Base-by-base conservation (phyloP, 1,140 invertebrate species). In the Diabrotica undecimpunctata region DNA sequence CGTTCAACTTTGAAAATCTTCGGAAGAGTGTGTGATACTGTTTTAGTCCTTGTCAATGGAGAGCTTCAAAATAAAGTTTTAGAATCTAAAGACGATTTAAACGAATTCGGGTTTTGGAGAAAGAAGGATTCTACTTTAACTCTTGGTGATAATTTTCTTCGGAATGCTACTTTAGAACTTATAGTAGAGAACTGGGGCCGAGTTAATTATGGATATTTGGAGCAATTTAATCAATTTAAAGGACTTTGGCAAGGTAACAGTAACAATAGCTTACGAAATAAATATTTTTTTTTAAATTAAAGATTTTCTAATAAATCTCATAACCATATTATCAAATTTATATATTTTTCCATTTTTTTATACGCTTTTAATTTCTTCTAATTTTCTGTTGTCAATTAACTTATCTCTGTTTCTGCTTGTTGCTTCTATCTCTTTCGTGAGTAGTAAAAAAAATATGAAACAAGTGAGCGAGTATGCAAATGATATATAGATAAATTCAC, bases 181-280 rank as follows among this genome's bases (percentile, higher is more conserved):
- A 59, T 88, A 1, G 85, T 87, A 3, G 86, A 88, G 72, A 86
- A 88, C 71, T 80, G 81, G 65, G 86, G 84, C 0, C 70, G 86
- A 57, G 81, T 83, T 9, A 87, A 87, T 73, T 87, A 79, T 76
- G 83, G 83, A 1, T 58, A 69, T n/a, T 76, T 81, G 7, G 55
- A 75, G 7, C 75, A 80, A 64, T 81, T 80, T 67, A 74, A 80
- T 38, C 79, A 84, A 64, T 71, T 72, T 37, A 86, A 85, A 77
- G 85, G 85, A 66, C 63, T 83, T 7, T 79, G 81, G 66, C 73
- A 80, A 67, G 81, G 68, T 39, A 54, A 64, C 9, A 11, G 25
- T 25, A 25, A 25, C 25, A 4, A 25, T 25, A 25, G 25, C 25
- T 25, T 25, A 25, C 4, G 4, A 25, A 25, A 25, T 25, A 2